Conservation (phyloP, 2,113 vertebrate genomes). For the Cariama cristata region DNA sequence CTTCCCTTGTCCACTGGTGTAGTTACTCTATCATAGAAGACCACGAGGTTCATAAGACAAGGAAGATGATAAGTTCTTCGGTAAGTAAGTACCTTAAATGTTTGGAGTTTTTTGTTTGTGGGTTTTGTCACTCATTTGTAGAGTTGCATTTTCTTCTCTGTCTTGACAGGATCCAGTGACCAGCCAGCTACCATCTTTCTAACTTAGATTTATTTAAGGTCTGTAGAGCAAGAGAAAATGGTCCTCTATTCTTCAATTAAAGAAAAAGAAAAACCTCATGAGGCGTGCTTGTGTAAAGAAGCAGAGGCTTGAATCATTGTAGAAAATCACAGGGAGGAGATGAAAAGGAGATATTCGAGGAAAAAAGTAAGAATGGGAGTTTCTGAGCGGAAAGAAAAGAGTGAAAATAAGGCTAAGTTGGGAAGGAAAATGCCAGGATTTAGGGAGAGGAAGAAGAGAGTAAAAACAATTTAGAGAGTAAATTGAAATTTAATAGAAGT, state of each 20-base stretch:
- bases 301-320: neutral
- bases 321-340: neutral
- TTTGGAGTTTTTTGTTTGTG: rapidly evolving
- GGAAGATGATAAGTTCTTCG: neutral
- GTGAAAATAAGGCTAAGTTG: neutral
- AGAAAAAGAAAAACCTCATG: neutral
- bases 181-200: neutral
- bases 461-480: neutral
- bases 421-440: neutral
- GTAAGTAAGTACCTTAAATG: neutral
- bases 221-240: neutral
- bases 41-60: neutral
- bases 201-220: neutral
- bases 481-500: neutral
- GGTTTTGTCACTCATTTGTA: neutral
- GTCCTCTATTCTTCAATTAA: neutral
- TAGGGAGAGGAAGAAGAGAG: neutral
- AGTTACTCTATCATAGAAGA: too few relatives aligned
- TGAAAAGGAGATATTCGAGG: neutral
- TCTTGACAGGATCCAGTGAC: neutral
- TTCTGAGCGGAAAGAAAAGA: neutral
- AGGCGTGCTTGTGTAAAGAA: neutral
- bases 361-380: neutral
- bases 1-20: too few relatives aligned
- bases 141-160: neutral